A percentile compares a stretch with the other conserved stretches of the same genome.
phyloP scores from a whole-genome alignment of 2,888 invertebrate species.

The Argyra leucocephala region DNA sequence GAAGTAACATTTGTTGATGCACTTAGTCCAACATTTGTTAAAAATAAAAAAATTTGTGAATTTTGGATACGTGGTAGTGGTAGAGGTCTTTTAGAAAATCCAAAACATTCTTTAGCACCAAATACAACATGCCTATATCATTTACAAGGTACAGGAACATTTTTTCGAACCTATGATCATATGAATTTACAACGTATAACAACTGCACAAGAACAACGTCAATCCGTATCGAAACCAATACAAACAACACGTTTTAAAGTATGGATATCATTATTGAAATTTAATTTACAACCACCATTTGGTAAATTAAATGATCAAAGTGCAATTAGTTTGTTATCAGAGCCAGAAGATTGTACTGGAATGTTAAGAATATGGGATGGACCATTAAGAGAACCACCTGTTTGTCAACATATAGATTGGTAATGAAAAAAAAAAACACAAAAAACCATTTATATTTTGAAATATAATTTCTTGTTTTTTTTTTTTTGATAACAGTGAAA shows the following conservation, averaged over 20 bases:
- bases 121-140: slow-evolving; percentile 85
- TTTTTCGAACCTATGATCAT: slow-evolving; percentile 49
- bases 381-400: slow-evolving; percentile 62
- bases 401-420: slow-evolving; percentile 75
- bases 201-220: slow-evolving; percentile 27
- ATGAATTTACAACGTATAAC: slow-evolving; percentile 50
- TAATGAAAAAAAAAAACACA: slow-evolving; percentile 42
- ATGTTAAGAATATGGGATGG: slow-evolving; percentile 83
- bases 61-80: slow-evolving; percentile 76
- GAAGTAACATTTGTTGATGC: slow-evolving; percentile 77
- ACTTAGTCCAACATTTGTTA: slow-evolving; percentile 73
- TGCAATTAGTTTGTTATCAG: slow-evolving; percentile 42
- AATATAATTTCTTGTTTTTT: not conserved
- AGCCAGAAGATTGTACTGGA: slow-evolving; percentile 68
- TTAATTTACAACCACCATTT: slow-evolving; percentile 64
- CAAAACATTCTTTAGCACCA: slow-evolving; percentile 73
- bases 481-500: slow-evolving; percentile 33
- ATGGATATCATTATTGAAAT: slow-evolving; percentile 79
- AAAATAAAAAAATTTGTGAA: slow-evolving; percentile 73
- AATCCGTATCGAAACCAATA: slow-evolving; percentile 33
- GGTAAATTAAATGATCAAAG: slow-evolving; percentile 41
- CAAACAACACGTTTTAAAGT: slow-evolving; percentile 64
- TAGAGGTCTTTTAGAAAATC: slow-evolving; percentile 71
- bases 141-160: slow-evolving; percentile 54
- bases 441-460: not conserved